Conservation (phyloP, 2,113 vertebrate species). For the Triplophysa tibetana region DNA sequence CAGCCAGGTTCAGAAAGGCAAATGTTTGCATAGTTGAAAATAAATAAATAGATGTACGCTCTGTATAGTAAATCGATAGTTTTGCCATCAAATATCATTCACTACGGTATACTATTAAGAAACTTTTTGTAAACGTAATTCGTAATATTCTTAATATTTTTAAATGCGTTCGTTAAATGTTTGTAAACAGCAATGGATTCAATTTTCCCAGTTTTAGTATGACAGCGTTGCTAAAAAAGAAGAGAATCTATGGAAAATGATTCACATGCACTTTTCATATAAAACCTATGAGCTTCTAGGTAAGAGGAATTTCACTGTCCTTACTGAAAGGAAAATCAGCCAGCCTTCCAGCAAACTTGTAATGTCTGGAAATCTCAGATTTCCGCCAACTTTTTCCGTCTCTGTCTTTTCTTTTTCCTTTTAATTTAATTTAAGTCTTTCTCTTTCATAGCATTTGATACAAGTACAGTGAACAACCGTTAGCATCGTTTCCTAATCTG, state of each 20-base stretch:
- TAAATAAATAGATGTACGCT: no score
- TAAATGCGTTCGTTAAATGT: background rate
- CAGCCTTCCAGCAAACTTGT: slow-evolving; percentile 40
- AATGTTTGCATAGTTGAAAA: no score
- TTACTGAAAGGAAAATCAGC: slow-evolving; percentile 41
- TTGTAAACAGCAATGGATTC: background rate
- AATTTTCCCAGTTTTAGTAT: background rate
- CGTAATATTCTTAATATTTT: background rate
- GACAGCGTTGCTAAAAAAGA: background rate
- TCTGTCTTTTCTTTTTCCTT: slow-evolving; percentile 1
- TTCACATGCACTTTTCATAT: background rate
- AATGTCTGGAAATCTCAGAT: slow-evolving; percentile 50
- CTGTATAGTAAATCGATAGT: background rate
- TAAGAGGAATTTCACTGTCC: slow-evolving; percentile 21
- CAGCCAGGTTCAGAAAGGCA: no score
- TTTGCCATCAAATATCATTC: background rate
- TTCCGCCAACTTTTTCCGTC: slow-evolving; percentile 15
- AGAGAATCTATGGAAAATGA: background rate
- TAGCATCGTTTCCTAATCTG: background rate
- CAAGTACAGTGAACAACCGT: background rate
- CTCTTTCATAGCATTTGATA: background rate
- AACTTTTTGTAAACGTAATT: background rate
- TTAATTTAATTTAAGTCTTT: background rate
- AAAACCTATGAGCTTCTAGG: slow-evolving; percentile 24
- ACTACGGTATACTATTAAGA: background rate